phyloP scores from a whole-genome alignment of 2,797 vertebrate genomes.

The Alauda arvensis region DNA sequence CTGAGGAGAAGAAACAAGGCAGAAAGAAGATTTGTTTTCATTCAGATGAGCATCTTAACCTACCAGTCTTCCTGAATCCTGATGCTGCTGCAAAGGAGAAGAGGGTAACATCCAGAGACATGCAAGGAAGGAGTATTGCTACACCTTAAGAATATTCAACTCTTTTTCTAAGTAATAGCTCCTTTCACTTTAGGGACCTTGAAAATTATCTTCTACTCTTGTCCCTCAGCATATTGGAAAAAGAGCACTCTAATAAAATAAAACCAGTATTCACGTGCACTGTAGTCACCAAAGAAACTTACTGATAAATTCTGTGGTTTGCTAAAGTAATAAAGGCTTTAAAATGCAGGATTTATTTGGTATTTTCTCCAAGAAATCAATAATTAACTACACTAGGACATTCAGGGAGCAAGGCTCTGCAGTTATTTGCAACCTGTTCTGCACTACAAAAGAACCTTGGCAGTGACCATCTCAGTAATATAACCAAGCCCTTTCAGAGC shows the following conservation, averaged over 20 bases:
- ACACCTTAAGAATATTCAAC: not conserved
- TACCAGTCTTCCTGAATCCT: not conserved
- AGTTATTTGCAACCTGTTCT: not conserved
- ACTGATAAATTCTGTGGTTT: not conserved
- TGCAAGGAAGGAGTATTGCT: not conserved
- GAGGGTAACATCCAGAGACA: not conserved
- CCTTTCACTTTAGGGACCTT: not conserved
- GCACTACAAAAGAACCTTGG: not conserved
- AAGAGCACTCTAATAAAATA: not conserved
- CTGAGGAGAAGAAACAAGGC: not conserved
- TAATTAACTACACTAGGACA: not conserved
- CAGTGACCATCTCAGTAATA: not conserved
- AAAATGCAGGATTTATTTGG: not conserved
- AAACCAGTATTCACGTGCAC: not conserved
- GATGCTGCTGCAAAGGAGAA: not conserved
- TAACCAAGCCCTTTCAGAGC: not conserved
- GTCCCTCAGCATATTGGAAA: not conserved
- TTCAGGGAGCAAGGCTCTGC: not conserved
- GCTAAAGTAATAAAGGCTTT: not conserved
- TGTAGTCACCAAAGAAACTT: not conserved
- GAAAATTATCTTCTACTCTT: not conserved
- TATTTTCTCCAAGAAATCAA: conserved; percentile 10
- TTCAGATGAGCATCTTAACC: not conserved
- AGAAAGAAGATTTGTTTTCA: not conserved
- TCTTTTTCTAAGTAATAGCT: not conserved